Evolutionary conservation across 2,888 invertebrate species (phyloP), one percentile per base, ranked within the genome.

Genomic region (Silvanus unidentatus): DNA sequence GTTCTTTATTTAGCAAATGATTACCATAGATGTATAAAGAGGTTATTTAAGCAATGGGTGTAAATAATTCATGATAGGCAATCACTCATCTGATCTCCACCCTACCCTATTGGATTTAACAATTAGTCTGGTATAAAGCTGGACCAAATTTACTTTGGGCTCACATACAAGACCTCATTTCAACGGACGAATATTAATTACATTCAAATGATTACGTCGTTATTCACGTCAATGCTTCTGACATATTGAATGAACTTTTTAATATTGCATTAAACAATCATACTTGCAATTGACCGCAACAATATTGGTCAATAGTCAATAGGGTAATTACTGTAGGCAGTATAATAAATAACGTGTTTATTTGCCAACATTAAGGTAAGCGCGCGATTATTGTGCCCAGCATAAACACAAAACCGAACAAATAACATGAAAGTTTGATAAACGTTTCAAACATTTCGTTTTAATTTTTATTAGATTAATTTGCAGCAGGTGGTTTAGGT

Each of bases 51-150:
- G 48, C 50, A 50, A 40, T 41, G 39, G 37, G 38, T 39, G 49
- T 50, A 47, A 52, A 53, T 52, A 53, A 54, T 53, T 50, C 50
- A 49, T 48, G 47, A 48, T 51, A 43, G 48, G 50, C 54, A 47
- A 49, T 49, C 51, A 49, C 53, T 57, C 53, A 50, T 50, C 53
- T 57, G 59, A 59, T 61, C 57, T 59, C 58, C 57, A 57, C 55
- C 56, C 53, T 52, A 54, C 57, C 59, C 58, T 59, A 62, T 60
- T 62, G 58, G 58, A 62, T 59, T 64, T 57, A 57, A 60, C 60
- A 62, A 62, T 63, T 60, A 60, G 60, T 55, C 52, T 49, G 50
- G 54, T 50, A 53, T 55, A 59, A 59, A 57, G 54, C 59, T 50
- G 55, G 55, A 48, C 52, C 50, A 54, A 54, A 61, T 59, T 59